A percentile compares a stretch with the other conserved stretches of the same genome.
Evolutionary conservation across 1,140 invertebrate genomes (phyloP).

Genomic region (Mercenaria mercenaria): DNA sequence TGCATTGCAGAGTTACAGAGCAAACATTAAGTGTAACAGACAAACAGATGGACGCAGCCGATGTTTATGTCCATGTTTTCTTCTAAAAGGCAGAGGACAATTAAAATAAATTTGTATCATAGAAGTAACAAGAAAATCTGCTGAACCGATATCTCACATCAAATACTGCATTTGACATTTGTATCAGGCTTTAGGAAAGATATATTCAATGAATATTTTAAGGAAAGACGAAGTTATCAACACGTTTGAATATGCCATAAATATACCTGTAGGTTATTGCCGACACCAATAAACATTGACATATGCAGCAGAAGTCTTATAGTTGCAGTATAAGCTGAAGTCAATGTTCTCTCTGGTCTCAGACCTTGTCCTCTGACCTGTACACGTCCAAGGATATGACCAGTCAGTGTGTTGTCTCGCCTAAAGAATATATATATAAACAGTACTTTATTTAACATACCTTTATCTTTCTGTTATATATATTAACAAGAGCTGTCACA

Average conservation of each 20-base stretch:
- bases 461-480: no score
- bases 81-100: no score
- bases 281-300: constrained; percentile 74
- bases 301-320: constrained; percentile 76
- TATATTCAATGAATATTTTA: background rate
- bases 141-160: background rate
- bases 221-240: background rate
- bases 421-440: constrained; percentile 37
- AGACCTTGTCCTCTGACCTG: constrained; percentile 34
- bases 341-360: constrained; percentile 73
- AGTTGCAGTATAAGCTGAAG: constrained; percentile 65
- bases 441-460: no score
- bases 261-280: constrained; percentile 25
- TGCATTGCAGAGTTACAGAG: no score
- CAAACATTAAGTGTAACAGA: no score
- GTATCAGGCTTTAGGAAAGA: background rate
- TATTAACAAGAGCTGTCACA: no score
- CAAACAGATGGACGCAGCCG: no score
- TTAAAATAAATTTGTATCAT: no score
- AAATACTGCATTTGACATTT: background rate
- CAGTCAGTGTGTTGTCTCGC: constrained; percentile 70
- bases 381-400: constrained; percentile 78
- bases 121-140: no score
- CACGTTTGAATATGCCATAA: background rate
- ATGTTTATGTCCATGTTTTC: no score